phyloP scores from a whole-genome alignment of 1,140 invertebrate genomes.

The Drosophila repletoides region DNA sequence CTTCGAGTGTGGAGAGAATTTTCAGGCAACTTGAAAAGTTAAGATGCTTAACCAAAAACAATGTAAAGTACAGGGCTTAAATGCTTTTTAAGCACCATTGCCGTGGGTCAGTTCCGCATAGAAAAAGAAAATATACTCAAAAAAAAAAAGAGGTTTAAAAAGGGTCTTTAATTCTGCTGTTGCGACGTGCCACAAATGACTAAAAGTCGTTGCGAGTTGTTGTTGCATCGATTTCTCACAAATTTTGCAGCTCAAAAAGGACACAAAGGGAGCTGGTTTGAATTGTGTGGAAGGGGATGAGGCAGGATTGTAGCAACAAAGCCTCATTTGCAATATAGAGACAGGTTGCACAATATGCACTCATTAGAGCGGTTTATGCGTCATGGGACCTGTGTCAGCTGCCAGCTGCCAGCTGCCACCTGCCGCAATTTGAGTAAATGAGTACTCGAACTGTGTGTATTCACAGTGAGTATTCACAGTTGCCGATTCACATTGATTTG shows the following conservation, averaged over 20 bases:
- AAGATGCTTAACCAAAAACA: conserved; percentile 30
- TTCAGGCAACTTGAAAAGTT: conserved; percentile 10
- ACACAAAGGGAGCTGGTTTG: not conserved
- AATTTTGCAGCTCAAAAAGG: not conserved
- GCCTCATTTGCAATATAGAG: conserved; percentile 29
- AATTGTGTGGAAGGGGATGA: no score
- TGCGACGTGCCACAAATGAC: conserved; percentile 13
- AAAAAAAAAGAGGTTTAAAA: no score
- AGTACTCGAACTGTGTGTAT: not conserved
- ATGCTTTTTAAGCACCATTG: conserved; percentile 23
- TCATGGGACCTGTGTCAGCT: conserved; percentile 4
- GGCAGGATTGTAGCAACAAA: conserved; percentile 7
- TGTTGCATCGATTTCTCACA: conserved; percentile 27
- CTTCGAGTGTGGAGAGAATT: no score
- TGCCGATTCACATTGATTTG: conserved; percentile 25
- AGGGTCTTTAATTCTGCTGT: conserved; percentile 12
- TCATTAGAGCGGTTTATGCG: conserved; percentile 53
- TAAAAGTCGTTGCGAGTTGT: not conserved
- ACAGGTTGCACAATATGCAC: conserved; percentile 59
- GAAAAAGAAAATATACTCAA: no score
- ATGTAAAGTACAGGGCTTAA: conserved; percentile 35
- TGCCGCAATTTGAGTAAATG: conserved; percentile 10
- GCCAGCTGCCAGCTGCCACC: conserved; percentile 19
- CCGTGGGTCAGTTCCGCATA: conserved; percentile 5
- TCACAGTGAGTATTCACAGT: not conserved